Base-by-base conservation (phyloP, 2,797 vertebrate genomes). In the Austrolebias charrua region DNA sequence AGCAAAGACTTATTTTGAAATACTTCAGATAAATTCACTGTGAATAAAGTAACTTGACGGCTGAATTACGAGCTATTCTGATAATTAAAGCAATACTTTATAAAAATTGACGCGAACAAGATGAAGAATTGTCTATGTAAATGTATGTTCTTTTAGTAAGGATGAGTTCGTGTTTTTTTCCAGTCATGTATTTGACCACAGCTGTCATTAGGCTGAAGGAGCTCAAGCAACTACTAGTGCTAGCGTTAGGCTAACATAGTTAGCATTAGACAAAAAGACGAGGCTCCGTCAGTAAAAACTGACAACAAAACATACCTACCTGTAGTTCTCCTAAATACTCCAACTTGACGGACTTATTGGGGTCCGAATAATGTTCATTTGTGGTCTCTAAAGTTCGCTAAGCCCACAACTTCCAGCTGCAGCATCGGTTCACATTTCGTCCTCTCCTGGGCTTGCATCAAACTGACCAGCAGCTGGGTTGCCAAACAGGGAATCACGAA, bases 391-490 rank as follows among this genome's bases (percentile, higher is more conserved):
- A 31, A 48, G 47, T 24, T 62, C 24, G 9, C 46, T 40, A 35
- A 60, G 54, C 60, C 69, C 66, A 24, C 58, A 38, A 20, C 31
- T 56, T 45, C 6, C 46, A 54, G 55, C 38, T 73, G 66, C 66
- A 75, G 78, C 84, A 84, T 83, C 84, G 81, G 75, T 72, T 66
- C 70, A 28, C 81, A 71, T 72, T 42, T 16, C 2, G 7, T 76
- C 83, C 84, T 85, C 81, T 31, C 14, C 44, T 33, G 40, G 67
- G 81, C 82, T 88, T 86, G 82, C 86, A 88, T 91, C 88, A 84
- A 86, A 78, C 14, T 24, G 49, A 51, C 12, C 20, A 29, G 31
- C 2, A 24, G 24, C 24, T 24, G 24, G 24, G 24, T 24, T 24
- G 24, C 24, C 24, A 24, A 24, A 24, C 3, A 33, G 31, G 31